Evolutionary conservation across 1,140 invertebrate species (phyloP).

Genomic region (Sminthurinus signatus): DNA sequence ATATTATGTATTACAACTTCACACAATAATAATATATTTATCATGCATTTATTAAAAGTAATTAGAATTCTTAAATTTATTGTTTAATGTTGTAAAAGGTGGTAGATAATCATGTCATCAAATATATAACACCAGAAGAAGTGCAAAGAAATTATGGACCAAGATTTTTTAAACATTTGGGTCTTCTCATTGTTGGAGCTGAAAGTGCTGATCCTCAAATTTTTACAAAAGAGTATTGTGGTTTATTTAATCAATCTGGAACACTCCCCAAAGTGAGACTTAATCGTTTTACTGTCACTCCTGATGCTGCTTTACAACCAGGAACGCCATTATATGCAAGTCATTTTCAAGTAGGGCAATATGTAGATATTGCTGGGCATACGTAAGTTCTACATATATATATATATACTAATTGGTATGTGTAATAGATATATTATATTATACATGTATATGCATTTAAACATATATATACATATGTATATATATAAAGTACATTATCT

Average conservation of each 20-base stretch:
- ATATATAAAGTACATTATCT: too few species aligned
- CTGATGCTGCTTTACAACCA: slow-evolving; percentile 75
- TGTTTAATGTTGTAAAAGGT: slow-evolving; percentile 54
- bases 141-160: slow-evolving; percentile 51
- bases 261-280: slow-evolving; percentile 82
- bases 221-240: slow-evolving; percentile 84
- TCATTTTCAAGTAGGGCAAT: slow-evolving; percentile 88
- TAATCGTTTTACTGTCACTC: slow-evolving; percentile 75
- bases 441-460: too few species aligned
- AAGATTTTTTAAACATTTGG: slow-evolving; percentile 49
- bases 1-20: too few species aligned
- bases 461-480: too few species aligned
- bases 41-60: too few species aligned
- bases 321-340: slow-evolving; percentile 81
- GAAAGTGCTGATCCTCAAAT: slow-evolving; percentile 75
- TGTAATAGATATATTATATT: too few species aligned
- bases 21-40: slow-evolving; percentile 1
- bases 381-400: slow-evolving; percentile 62
- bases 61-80: too few species aligned
- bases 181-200: slow-evolving; percentile 79
- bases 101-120: slow-evolving; percentile 91
- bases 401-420: not conserved
- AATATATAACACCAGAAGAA: slow-evolving; percentile 75
- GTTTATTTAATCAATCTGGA: slow-evolving; percentile 75
- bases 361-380: slow-evolving; percentile 81